Evolutionary conservation across 2,888 invertebrate genomes (phyloP), one percentile per base, ranked within the genome.

Genomic region (Empis stercorea): DNA sequence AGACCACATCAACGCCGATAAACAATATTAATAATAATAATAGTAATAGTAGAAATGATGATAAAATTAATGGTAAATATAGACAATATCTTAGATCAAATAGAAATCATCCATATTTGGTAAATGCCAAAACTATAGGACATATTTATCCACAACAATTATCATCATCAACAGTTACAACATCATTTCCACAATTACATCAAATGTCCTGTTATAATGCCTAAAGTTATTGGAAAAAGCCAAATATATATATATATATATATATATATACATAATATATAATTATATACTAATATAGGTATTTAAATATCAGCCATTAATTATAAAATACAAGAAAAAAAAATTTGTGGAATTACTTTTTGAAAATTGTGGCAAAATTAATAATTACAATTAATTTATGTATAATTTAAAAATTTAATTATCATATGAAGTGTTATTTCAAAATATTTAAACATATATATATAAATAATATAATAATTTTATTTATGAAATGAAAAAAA

Each of bases 171-270:
- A 55, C 53, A 45, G 55, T 60, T 43, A 61, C 63, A 56, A 60
- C 64, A 55, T 63, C 65, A 61, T 68, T 75, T 64, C 74, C 75
- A 56, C 75, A 71, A 61, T 69, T 71, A 60, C 73, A 72, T 68
- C 75, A 75, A 66, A 74, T 76, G 63, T 70, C 70, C 57, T 76
- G 76, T 66, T 76, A 76, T 59, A 76, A 76, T 64, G 75, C 76
- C 73, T 76, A 75, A 76, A 74, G 66, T 5, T 4, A 20, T 20
- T 20, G 20, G 20, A 20, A 20, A 4, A 20, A 20, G 5, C 3
- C 5, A 20, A 20, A 20, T 20, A 20, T n/a, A n/a, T n/a, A n/a
- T n/a, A n/a, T n/a, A n/a, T n/a, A n/a, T n/a, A n/a, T n/a, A n/a
- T n/a, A n/a, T n/a, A n/a, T n/a, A n/a, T n/a, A n/a, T n/a, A n/a